A percentile compares a stretch with the other conserved stretches of the same genome.
These are phyloP conservation scores for Ditylenchus weischeri DNA, from an alignment of 2,888 invertebrate genomes.

Conservation along the genomic window DNA sequence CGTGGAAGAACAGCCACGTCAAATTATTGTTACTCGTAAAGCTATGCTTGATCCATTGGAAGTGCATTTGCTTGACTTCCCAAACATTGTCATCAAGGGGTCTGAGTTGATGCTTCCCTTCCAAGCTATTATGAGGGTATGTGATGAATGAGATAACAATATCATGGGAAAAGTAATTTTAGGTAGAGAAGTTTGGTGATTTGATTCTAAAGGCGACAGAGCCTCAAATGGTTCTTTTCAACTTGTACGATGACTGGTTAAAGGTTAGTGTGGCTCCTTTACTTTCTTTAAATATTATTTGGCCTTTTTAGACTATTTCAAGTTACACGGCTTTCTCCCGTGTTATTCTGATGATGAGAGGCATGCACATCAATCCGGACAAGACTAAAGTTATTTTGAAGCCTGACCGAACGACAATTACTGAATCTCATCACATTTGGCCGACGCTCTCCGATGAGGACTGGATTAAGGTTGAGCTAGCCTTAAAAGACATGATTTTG, in stretches of 20 bases:
- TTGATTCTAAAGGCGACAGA: conserved; percentile 97
- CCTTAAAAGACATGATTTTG: conserved; percentile 92
- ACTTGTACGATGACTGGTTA: conserved; percentile 98
- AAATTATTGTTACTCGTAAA: conserved; percentile 98
- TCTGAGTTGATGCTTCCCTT: conserved; percentile 96
- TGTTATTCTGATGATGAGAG: conserved; percentile 88
- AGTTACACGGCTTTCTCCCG: conserved; percentile 98
- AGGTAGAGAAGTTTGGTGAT: conserved; percentile 90
- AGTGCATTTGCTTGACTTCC: conserved; percentile 97
- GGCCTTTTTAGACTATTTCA: conserved; percentile 73
- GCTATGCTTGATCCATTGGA: conserved; percentile 99
- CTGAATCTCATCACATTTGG: conserved; percentile 99
- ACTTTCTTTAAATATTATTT: background rate
- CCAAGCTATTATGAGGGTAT: conserved; percentile 68
- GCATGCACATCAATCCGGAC: conserved; percentile 97
- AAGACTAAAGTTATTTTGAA: conserved; percentile 91
- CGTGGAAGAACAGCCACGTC: conserved; percentile 98
- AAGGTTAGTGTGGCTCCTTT: conserved; percentile 64
- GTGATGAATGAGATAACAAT: background rate
- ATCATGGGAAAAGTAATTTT: background rate
- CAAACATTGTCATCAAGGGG: conserved; percentile 99
- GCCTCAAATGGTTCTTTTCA: conserved; percentile 99
- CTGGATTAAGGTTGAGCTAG: conserved; percentile 98
- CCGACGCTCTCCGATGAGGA: conserved; percentile 86
- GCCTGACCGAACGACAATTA: conserved; percentile 97